A percentile compares a stretch with the other conserved stretches of the same genome.
Evolutionary conservation across 2,797 vertebrate genomes (phyloP).

Genomic region (Bovichtus diacanthus): DNA sequence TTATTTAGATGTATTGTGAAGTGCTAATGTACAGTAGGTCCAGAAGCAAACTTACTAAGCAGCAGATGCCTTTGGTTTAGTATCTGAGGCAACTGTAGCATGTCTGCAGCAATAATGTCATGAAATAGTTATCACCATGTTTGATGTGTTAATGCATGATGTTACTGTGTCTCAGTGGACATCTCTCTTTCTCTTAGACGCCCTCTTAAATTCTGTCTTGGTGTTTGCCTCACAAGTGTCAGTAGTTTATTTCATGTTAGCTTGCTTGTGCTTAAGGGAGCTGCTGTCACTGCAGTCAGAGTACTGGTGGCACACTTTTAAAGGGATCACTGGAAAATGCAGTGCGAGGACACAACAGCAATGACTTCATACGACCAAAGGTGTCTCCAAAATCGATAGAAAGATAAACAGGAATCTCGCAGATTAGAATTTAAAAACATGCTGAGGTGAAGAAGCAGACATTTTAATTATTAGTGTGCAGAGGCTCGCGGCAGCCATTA

Average conservation of each 20-base stretch:
- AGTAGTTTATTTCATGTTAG: slow-evolving; percentile 37
- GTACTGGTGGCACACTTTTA: slow-evolving; percentile 27
- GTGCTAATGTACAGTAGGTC: slow-evolving; percentile 50
- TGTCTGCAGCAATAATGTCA: slow-evolving; percentile 15
- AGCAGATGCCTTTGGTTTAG: slow-evolving; percentile 39
- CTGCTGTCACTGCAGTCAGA: slow-evolving; percentile 40
- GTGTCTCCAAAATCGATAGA: slow-evolving; percentile 55
- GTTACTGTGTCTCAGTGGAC: slow-evolving; percentile 26
- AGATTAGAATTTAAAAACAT: slow-evolving; percentile 62
- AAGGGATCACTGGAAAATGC: slow-evolving; percentile 39
- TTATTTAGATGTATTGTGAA: slow-evolving; percentile 63
- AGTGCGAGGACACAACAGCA: slow-evolving; percentile 32
- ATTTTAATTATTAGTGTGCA: slow-evolving; percentile 65
- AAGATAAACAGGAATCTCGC: slow-evolving; percentile 52
- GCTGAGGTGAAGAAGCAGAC: slow-evolving; percentile 48
- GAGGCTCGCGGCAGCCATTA: slow-evolving; percentile 62
- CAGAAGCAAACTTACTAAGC: slow-evolving; percentile 40
- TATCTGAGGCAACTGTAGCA: slow-evolving; percentile 12
- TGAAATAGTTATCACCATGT: slow-evolving; percentile 26
- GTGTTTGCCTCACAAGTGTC: slow-evolving; percentile 27
- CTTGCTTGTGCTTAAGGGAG: slow-evolving; percentile 47
- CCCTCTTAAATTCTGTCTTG: slow-evolving; percentile 38
- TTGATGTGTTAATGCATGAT: slow-evolving; percentile 30
- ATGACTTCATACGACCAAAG: slow-evolving; percentile 15
- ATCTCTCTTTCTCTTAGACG: slow-evolving; percentile 1